phyloP scores from a whole-genome alignment of 2,888 invertebrate species.

The Euproctis similis region DNA sequence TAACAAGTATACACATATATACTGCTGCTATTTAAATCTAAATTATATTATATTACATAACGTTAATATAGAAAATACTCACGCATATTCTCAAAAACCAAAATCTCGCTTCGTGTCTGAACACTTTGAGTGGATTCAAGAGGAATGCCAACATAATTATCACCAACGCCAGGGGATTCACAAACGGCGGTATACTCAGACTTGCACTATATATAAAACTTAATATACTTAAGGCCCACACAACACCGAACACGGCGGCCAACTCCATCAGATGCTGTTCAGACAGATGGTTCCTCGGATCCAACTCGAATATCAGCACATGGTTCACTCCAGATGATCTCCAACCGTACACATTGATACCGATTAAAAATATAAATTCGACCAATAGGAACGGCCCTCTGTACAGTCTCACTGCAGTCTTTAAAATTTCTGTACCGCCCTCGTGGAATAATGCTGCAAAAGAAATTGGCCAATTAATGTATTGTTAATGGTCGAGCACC shows the following conservation, averaged over 20 bases:
- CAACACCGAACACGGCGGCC: conserved; percentile 93
- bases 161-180: conserved; percentile 91
- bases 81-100: conserved; percentile 94
- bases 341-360: conserved; percentile 98
- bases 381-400: conserved; percentile 94
- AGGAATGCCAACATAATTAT: conserved; percentile 89
- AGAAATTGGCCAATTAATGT: no score
- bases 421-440: conserved; percentile 81
- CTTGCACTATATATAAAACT: conserved; percentile 86
- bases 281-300: conserved; percentile 94
- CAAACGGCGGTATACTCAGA: conserved; percentile 92
- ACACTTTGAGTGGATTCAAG: conserved; percentile 93
- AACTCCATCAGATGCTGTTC: conserved; percentile 97
- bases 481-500: no score
- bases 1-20: no score
- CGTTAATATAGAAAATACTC: conserved; percentile 52
- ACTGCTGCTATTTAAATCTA: no score
- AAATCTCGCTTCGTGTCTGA: conserved; percentile 94
- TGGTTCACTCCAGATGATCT: conserved; percentile 98
- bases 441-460: conserved; percentile 84
- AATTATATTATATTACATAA: background rate
- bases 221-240: conserved; percentile 94
- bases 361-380: conserved; percentile 94
- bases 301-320: conserved; percentile 97
- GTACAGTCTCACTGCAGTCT: conserved; percentile 93